A percentile compares a stretch with the other conserved stretches of the same genome.
Conservation (phyloP, 2,888 invertebrate species). For the Melieria crassipennis region DNA sequence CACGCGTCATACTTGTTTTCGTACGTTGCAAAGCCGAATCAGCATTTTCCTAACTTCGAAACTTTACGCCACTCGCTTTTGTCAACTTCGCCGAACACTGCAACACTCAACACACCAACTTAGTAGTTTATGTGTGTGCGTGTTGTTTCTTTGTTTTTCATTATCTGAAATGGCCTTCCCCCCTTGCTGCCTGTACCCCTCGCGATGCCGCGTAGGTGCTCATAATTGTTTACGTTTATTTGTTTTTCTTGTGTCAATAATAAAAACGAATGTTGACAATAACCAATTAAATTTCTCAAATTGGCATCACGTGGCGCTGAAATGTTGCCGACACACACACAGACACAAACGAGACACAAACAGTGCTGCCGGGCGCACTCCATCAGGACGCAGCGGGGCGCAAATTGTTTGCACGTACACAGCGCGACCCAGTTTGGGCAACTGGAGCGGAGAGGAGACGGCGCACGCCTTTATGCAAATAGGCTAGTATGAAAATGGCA, state of each 20-base stretch:
- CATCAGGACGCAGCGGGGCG: conserved; percentile 7
- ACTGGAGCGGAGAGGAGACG: background rate
- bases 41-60: no score
- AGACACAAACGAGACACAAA: background rate
- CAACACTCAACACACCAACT: no score
- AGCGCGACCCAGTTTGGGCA: background rate
- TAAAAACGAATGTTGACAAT: conserved; percentile 14
- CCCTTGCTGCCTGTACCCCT: background rate
- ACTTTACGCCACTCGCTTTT: no score
- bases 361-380: background rate
- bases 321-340: conserved; percentile 15
- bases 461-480: conserved; percentile 16
- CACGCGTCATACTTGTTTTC: no score
- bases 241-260: background rate
- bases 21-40: no score
- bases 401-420: conserved; percentile 26
- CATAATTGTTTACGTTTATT: background rate
- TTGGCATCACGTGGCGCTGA: conserved; percentile 25
- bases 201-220: background rate
- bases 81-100: no score
- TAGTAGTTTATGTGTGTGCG: no score
- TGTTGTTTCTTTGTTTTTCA: no score
- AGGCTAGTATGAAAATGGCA: background rate
- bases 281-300: conserved; percentile 22
- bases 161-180: background rate